Conservation (phyloP, 35 echinoderm and acorn worm species). For the Ptychodera flava region DNA sequence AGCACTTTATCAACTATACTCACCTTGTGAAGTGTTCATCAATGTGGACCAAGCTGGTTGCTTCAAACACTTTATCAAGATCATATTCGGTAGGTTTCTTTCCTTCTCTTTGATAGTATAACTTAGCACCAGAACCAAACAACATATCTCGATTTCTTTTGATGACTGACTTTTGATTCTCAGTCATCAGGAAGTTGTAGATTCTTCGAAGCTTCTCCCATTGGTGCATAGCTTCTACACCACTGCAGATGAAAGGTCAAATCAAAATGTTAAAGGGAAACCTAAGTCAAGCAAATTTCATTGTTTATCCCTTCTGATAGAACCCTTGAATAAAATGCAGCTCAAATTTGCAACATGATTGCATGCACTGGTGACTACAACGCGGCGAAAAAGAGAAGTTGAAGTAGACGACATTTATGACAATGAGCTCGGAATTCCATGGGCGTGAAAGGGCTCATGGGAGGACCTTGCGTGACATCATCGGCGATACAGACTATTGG, state of each 20-base stretch:
- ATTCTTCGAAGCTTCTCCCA: conserved; percentile 73
- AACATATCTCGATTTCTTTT: conserved; percentile 73
- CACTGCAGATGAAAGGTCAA: conserved; percentile 33
- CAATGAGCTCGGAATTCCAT: too few species aligned
- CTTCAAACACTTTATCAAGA: conserved; percentile 67
- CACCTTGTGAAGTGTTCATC: conserved; percentile 91
- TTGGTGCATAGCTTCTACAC: conserved; percentile 58
- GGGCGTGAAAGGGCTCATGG: too few species aligned
- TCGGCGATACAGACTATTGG: too few species aligned
- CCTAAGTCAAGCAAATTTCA: too few species aligned
- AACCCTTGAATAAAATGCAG: too few species aligned
- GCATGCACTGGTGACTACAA: too few species aligned
- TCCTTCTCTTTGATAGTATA: conserved; percentile 48
- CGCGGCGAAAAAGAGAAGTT: too few species aligned
- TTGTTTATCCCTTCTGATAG: too few species aligned
- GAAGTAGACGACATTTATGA: too few species aligned
- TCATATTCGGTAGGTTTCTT: conserved; percentile 52
- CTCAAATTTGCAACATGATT: too few species aligned
- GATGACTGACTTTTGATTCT: conserved; percentile 66
- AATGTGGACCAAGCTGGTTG: conserved; percentile 83
- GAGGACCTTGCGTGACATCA: too few species aligned
- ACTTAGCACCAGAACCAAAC: conserved; percentile 63
- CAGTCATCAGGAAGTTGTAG: conserved; percentile 88
- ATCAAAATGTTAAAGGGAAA: background rate
- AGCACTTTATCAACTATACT: conserved; percentile 46